Evolutionary conservation across 2,888 invertebrate genomes (phyloP).

Genomic region (Lasioglossum malachurum): DNA sequence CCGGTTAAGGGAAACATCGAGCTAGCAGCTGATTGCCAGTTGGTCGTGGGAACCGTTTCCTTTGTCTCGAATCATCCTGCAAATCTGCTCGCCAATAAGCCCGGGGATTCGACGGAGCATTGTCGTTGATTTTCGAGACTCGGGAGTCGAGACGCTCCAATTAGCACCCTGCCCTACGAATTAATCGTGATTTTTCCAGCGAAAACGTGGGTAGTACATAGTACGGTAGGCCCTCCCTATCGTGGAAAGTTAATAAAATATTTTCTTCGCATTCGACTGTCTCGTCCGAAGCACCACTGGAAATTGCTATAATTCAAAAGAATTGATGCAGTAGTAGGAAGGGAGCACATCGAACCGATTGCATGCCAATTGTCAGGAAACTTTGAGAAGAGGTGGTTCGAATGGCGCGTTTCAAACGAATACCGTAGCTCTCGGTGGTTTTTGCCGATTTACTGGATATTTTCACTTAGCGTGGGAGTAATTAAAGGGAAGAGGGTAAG

Average conservation of each 20-base stretch:
- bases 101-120: neutral
- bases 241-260: no score
- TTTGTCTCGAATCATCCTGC: conserved; percentile 3
- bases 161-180: neutral
- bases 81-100: neutral
- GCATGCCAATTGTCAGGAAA: no score
- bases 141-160: neutral
- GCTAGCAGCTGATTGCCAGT: conserved; percentile 16
- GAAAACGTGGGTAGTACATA: neutral
- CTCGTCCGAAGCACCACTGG: no score
- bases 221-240: no score
- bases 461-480: conserved; percentile 16
- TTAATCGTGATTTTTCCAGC: neutral
- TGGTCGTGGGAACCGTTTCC: neutral
- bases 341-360: no score
- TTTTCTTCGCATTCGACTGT: no score
- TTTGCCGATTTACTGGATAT: neutral
- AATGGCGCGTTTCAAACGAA: neutral
- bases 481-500: conserved; percentile 43
- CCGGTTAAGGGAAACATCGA: neutral
- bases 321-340: no score
- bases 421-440: neutral
- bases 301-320: no score
- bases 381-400: neutral
- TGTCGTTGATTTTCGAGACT: neutral